Conservation (phyloP, 2,797 vertebrate species). For the Sebastes matsubarae region DNA sequence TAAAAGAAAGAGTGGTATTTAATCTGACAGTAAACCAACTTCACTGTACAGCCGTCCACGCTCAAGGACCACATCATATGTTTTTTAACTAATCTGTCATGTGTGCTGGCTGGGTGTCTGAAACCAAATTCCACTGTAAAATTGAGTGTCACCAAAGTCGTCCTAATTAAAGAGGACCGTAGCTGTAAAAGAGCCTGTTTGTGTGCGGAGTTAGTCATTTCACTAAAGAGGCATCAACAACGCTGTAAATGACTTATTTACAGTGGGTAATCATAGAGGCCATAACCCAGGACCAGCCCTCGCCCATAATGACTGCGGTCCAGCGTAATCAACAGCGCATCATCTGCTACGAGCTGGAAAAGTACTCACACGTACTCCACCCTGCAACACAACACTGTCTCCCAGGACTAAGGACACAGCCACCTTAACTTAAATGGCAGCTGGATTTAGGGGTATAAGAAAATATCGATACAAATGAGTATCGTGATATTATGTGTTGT, state of each 20-base stretch:
- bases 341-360: constrained; percentile 76
- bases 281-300: constrained; percentile 65
- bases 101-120: constrained; percentile 35
- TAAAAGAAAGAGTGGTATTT: not conserved
- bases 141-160: constrained; percentile 70
- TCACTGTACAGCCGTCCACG: constrained; percentile 1
- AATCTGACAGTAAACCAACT: constrained; percentile 2
- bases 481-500: rapidly evolving
- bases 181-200: constrained; percentile 65
- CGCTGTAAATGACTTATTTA: constrained; percentile 79
- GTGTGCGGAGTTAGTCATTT: constrained; percentile 70
- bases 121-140: constrained; percentile 68
- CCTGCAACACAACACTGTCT: constrained; percentile 51
- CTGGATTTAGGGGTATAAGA: not conserved
- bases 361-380: constrained; percentile 71
- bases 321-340: constrained; percentile 79
- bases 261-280: constrained; percentile 79
- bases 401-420: constrained; percentile 29
- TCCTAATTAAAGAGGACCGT: constrained; percentile 77
- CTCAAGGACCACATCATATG: constrained; percentile 32
- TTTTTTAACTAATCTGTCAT: constrained; percentile 50
- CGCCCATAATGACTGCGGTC: constrained; percentile 74
- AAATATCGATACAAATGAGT: too few species aligned
- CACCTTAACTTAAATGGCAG: not conserved
- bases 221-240: constrained; percentile 75